Base-by-base conservation (phyloP, 2,797 vertebrate genomes). In the Emys orbicularis region DNA sequence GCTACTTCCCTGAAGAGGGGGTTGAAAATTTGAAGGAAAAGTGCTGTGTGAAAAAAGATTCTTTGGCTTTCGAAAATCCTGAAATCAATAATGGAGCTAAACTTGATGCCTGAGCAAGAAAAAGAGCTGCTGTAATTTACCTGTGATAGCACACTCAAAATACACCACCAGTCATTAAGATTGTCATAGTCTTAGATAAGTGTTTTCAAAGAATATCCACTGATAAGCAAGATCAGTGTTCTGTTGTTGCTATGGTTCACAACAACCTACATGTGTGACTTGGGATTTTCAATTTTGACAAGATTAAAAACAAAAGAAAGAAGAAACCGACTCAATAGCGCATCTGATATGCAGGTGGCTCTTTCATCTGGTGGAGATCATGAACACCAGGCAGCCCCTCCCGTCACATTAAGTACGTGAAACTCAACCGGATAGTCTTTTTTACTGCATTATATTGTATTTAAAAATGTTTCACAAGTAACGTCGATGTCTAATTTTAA, bases 361-460 rank as follows among this genome's bases (percentile, higher is more conserved):
- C 34, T 91, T 57, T 89, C 92, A 49, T 92, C 56, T 1, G 89
- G 90, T 37, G 23, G 72, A 91, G 74, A 84, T 93, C 53, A 91
- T 50, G 87, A 91, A 85, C 81, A 37, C 19, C n/a, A 85, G 77
- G 57, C 53, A 85, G 57, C 53, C 84, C 79, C 68, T 90, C 37
- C 84, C 68, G 25, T 37, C 65, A 68, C 65, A 37, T 23, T 37
- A 68, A 68, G 34, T n/a, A 65, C 37, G n/a, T 18, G 5, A 68
- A 68, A 68, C n/a, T 37, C n/a, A 68, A 68, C n/a, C 9, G 6
- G n/a, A 68, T 12, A 9, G 18, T 37, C 34, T 68, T 37, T n/a
- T 68, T 19, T 37, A 68, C n/a, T 37, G 4, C 34, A 65, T 65
- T 65, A 65, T n/a, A 65, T 34, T 18, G 31, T 68, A 37, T 68